Base-by-base conservation (phyloP, 2,113 vertebrate species). In the Uria aalge region DNA sequence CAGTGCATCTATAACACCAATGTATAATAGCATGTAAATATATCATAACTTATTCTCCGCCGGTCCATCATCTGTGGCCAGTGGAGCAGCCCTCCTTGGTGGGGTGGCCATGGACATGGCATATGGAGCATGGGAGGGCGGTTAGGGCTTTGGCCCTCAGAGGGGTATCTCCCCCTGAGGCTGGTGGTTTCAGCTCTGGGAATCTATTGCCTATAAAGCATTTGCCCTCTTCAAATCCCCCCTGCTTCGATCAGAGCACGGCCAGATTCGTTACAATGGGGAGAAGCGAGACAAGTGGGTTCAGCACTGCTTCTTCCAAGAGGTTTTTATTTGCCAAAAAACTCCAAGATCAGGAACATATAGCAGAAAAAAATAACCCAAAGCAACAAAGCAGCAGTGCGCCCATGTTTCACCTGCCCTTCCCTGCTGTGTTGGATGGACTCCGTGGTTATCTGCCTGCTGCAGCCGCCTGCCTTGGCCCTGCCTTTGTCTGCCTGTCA, bases 61-160 rank as follows among this genome's bases (percentile, higher is more conserved):
- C 63, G 60, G 79, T 75, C 30, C 3, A 3, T n/a, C 15, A 1
- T 11, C 77, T 69, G 59, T 72, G 73, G 57, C 48, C 59, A 26
- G 67, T 0, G 0, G 48, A 64, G 63, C 26, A 64, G 8, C 24
- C 32, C 63, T 64, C 4, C 84, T 56, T 24, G 6, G 53, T 4
- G 1, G 40, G 52, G 40, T 0, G 9, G 73, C 23, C 15, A 6
- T 0, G 2, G 47, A 16, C 27, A 5, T 4, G n/a, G 55, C 38
- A 26, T 4, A 20, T 21, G 2, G 22, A 30, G 52, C 6, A 32
- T 7, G 1, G 38, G 56, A 81, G 53, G 56, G 47, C 18, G 16
- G 11, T 30, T 34, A 32, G 60, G 41, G 45, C 32, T 85, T 84
- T 56, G 84, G 40, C 66, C 45, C 34, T 45, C 30, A 5, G 32